Conservation (phyloP, 2,797 vertebrate species). For the Argya squamiceps region DNA sequence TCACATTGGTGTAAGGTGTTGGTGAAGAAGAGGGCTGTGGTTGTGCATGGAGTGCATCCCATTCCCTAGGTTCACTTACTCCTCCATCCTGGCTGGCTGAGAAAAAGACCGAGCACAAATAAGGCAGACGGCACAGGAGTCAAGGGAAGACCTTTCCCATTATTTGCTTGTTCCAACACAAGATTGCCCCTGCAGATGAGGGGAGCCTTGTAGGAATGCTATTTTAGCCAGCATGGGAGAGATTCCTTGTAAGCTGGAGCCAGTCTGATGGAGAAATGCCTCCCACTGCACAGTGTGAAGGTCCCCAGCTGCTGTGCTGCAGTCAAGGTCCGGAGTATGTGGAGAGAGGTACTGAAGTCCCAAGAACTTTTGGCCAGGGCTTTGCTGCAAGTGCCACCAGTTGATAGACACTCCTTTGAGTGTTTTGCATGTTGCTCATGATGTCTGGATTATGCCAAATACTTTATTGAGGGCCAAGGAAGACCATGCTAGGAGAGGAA, state of each 20-base stretch:
- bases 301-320: background rate
- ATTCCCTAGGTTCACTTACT: background rate
- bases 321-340: background rate
- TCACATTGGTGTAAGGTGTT: background rate
- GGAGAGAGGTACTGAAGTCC: background rate
- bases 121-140: background rate
- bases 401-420: background rate
- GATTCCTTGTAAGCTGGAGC: background rate
- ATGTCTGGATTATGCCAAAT: background rate
- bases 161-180: background rate
- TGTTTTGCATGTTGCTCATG: background rate
- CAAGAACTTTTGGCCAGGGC: background rate
- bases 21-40: background rate
- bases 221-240: background rate
- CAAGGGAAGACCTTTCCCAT: background rate
- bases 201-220: background rate
- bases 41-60: background rate
- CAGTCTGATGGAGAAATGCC: background rate
- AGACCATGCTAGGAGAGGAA: background rate
- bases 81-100: background rate
- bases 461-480: background rate
- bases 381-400: background rate
- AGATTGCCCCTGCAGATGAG: background rate
- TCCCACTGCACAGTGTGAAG: background rate
- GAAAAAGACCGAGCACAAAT: background rate